Conservation (phyloP, 2,888 invertebrate genomes). For the Phorcus lineatus region DNA sequence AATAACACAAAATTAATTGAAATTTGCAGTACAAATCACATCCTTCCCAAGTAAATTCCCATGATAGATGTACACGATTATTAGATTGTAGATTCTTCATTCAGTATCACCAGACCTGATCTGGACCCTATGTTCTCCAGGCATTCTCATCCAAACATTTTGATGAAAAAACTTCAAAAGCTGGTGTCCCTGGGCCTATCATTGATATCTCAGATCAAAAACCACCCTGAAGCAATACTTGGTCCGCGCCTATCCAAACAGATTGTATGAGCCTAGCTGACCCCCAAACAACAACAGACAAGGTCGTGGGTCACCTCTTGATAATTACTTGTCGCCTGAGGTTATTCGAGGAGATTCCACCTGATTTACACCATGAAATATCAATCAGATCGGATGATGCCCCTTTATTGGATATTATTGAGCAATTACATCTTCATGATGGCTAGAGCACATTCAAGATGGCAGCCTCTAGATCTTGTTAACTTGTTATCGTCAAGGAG, state of each 20-base stretch:
- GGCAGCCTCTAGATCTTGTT: no score
- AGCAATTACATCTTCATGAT: background rate
- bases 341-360: background rate
- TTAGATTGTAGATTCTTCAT: no score
- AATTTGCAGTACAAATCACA: no score
- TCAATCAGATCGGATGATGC: background rate
- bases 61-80: no score
- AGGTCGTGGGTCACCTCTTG: background rate
- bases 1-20: no score
- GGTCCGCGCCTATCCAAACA: background rate
- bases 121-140: no score
- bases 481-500: no score
- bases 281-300: background rate
- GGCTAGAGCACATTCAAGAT: background rate
- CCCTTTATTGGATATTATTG: background rate
- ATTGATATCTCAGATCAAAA: constrained; percentile 1
- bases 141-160: no score
- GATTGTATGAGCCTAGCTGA: background rate
- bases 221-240: background rate
- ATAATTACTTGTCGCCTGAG: background rate
- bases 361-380: background rate
- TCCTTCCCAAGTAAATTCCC: no score
- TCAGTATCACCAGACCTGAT: no score
- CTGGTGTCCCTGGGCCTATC: background rate
- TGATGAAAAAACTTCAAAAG: background rate